phyloP scores from a whole-genome alignment of 2,113 vertebrate genomes.

The Periophthalmodon schlosseri region DNA sequence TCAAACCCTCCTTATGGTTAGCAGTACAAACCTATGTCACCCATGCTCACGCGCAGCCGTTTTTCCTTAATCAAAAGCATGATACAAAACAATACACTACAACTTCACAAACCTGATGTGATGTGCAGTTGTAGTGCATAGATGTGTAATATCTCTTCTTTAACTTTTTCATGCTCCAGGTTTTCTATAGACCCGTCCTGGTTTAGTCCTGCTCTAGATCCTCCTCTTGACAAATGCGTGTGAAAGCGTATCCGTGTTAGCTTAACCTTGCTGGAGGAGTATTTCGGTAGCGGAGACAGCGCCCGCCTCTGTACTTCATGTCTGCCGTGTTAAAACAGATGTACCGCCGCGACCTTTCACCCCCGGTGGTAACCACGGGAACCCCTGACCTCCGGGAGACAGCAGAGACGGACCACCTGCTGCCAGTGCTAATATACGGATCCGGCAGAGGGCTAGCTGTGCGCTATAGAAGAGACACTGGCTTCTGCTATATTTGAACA shows the following conservation, averaged over 20 bases:
- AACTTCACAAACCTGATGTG: no score
- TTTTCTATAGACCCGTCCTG: neutral
- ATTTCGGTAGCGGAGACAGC: neutral
- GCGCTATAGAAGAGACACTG: neutral
- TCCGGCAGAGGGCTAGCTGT: neutral
- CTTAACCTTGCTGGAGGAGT: constrained; percentile 5
- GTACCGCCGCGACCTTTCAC: neutral
- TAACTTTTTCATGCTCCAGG: no score
- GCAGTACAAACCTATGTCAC: no score
- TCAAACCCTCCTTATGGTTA: no score
- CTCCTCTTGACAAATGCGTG: neutral
- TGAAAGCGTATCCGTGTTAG: neutral
- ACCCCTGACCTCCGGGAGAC: neutral
- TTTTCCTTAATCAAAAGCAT: no score
- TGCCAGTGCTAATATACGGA: neutral
- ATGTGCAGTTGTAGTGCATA: no score
- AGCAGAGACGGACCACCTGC: neutral
- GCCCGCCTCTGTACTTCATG: neutral
- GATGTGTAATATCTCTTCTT: no score
- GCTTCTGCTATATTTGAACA: neutral
- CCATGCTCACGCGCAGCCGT: no score
- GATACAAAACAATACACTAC: no score
- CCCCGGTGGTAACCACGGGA: neutral
- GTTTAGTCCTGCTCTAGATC: neutral
- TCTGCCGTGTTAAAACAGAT: constrained; percentile 8